Conservation (phyloP, 2,888 invertebrate species). For the Epinotia bilunana region DNA sequence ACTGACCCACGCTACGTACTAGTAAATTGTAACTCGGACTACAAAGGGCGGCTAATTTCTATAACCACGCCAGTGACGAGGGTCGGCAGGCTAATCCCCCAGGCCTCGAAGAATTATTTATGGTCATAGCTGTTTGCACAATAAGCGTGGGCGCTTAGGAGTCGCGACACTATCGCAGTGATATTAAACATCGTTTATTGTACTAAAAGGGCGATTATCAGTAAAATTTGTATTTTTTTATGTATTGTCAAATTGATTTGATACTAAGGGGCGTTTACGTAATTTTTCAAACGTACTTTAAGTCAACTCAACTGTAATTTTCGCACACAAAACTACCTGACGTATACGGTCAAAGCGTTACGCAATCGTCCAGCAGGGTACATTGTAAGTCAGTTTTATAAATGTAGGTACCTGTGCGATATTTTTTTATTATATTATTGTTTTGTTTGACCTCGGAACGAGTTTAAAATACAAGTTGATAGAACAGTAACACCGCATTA, state of each 20-base stretch:
- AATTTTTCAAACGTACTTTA: no score
- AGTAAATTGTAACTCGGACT: slow-evolving; percentile 10
- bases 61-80: slow-evolving; percentile 25
- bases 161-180: background rate
- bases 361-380: no score
- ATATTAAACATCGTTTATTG: slow-evolving; percentile 3
- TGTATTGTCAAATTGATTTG: background rate
- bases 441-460: no score
- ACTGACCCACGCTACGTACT: background rate
- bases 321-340: no score
- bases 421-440: no score
- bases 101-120: slow-evolving; percentile 19
- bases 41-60: slow-evolving; percentile 32
- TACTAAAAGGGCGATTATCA: background rate
- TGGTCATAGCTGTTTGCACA: background rate
- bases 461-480: no score
- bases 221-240: background rate
- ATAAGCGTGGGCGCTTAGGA: slow-evolving; percentile 2
- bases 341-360: no score
- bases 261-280: no score
- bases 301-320: no score
- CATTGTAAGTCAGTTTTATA: no score
- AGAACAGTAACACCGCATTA: no score
- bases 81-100: slow-evolving; percentile 20
- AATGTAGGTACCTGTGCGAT: no score